Evolutionary conservation across 1,140 invertebrate species (phyloP).

Genomic region (Psilanteris sp.): DNA sequence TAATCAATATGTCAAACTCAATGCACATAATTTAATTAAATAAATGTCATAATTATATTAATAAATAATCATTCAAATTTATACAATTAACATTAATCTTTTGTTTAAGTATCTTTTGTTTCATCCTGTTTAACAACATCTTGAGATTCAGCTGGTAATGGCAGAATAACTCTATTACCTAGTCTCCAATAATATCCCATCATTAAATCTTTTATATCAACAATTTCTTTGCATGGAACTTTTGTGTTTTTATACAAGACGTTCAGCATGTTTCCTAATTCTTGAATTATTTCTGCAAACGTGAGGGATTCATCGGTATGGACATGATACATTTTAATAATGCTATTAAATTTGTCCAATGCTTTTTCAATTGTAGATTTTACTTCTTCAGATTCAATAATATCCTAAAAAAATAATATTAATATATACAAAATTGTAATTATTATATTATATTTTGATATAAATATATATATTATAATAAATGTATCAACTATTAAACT

Average conservation of each 20-base stretch:
- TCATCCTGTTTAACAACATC: too few species aligned
- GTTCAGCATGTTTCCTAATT: conserved; percentile 20
- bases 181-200: conserved; percentile 43
- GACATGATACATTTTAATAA: conserved; percentile 34
- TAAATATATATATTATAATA: too few species aligned
- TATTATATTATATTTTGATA: too few species aligned
- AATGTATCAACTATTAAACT: too few species aligned
- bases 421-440: too few species aligned
- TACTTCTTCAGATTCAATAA: conserved; percentile 21
- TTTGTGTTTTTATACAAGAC: conserved; percentile 31
- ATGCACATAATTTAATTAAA: too few species aligned
- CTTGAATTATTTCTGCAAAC: conserved; percentile 17
- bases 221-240: conserved; percentile 29
- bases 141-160: too few species aligned
- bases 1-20: too few species aligned
- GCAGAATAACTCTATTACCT: conserved; percentile 32
- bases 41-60: too few species aligned
- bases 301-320: conserved; percentile 10
- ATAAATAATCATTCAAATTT: too few species aligned
- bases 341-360: conserved; percentile 15
- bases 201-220: conserved; percentile 41
- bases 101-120: too few species aligned
- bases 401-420: conserved; percentile 31
- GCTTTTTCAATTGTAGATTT: conserved; percentile 7
- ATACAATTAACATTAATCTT: too few species aligned